Evolutionary conservation across 1,140 invertebrate species (phyloP).

Genomic region (Heterodera carotae): DNA sequence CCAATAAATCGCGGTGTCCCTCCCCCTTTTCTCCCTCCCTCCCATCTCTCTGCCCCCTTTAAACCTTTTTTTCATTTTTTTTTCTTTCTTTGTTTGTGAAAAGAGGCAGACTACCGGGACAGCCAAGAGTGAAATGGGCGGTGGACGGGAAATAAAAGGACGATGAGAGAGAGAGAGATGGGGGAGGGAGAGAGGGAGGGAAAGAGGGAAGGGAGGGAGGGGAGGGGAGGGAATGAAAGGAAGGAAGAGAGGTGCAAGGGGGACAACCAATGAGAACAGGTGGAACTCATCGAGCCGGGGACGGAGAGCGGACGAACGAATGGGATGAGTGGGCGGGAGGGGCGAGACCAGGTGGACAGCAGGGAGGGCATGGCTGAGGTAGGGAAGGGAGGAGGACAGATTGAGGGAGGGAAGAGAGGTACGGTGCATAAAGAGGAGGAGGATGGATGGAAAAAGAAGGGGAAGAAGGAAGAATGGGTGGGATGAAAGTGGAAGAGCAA

Average conservation of each 20-base stretch:
- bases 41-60: too few species aligned
- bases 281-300: slow-evolving; percentile 18
- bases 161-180: background rate
- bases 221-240: too few species aligned
- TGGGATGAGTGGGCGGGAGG: slow-evolving; percentile 1
- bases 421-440: too few species aligned
- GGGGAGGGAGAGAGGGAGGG: background rate
- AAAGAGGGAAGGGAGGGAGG: background rate
- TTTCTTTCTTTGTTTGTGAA: slow-evolving; percentile 19
- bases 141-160: background rate
- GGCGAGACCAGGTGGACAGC: slow-evolving; percentile 10
- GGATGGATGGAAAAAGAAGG: background rate
- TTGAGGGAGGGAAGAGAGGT: background rate
- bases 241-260: background rate
- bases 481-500: background rate
- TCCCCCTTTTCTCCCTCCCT: background rate
- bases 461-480: background rate
- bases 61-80: too few species aligned
- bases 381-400: background rate
- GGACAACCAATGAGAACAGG: slow-evolving; percentile 27
- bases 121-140: slow-evolving; percentile 13
- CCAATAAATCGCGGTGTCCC: slow-evolving; percentile 21
- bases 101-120: background rate
- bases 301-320: background rate
- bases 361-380: background rate